Base-by-base conservation (phyloP, 2,797 vertebrate genomes). In the Paratrypauchen microcephalus region DNA sequence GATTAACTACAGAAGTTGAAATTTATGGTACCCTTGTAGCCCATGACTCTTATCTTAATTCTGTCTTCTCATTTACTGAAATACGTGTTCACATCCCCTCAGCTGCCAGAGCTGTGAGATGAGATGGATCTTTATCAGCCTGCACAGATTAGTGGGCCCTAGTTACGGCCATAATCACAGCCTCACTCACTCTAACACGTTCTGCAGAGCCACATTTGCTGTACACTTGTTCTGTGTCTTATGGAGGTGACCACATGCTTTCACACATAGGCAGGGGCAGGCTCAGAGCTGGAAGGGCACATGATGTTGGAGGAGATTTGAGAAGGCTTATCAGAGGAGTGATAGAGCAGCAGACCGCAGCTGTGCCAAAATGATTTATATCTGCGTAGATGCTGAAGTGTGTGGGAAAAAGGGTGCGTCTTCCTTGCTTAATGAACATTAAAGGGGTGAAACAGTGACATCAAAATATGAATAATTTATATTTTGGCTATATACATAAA, bases 301-400 rank as follows among this genome's bases (percentile, higher is more conserved):
- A 91, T 92, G 89, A 91, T 91, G 91, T 90, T 79, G 83, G 87
- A 86, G 86, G 92, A 92, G 92, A 93, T 93, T 92, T 92, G 90
- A 93, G 92, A 93, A 78, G 92, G 90, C 91, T 94, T 92, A 92
- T 92, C 91, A 88, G 65, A 83, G 89, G 87, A 91, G 79, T 88
- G 90, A 92, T 86, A 77, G 88, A 86, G 87, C 77, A 60, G 80
- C 82, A 76, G 77, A 85, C 82, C 83, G 86, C 92, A 93, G 93
- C 92, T 93, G 92, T 86, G 92, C 88, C 90, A 90, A 94, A 91
- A 91, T 94, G 92, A 93, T 93, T 94, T 93, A 93, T 89, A 84
- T 74, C 68, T 28, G 79, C 21, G n/a, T 55, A 23, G 13, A 55
- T 76, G 79, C 65, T 76, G 66, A 86, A 73, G 78, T 68, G 66